Conservation (phyloP, 2,113 vertebrate species). For the Potamarius usumacintae region DNA sequence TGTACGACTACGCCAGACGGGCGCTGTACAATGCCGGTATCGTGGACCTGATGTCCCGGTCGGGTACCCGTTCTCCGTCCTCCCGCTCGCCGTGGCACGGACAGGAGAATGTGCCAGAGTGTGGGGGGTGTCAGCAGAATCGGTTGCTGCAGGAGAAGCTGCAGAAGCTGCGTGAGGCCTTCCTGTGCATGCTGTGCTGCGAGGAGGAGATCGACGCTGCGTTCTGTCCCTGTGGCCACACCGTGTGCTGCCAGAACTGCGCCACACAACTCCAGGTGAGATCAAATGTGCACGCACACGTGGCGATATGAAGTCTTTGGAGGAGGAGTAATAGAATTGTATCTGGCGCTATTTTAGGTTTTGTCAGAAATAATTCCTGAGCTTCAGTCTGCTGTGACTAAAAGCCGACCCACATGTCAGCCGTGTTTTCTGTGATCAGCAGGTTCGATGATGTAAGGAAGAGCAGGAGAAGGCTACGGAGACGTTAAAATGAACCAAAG, state of each 20-base stretch:
- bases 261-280: constrained; percentile 90
- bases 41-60: constrained; percentile 81
- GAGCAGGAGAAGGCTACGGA: not conserved
- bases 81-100: constrained; percentile 78
- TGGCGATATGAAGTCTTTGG: too few relatives aligned
- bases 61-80: constrained; percentile 75
- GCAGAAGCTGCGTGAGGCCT: constrained; percentile 88
- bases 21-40: constrained; percentile 92
- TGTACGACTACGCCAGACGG: constrained; percentile 90
- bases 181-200: constrained; percentile 95
- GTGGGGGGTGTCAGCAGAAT: constrained; percentile 87
- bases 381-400: not conserved
- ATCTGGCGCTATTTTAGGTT: not conserved
- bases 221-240: constrained; percentile 97
- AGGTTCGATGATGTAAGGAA: not conserved
- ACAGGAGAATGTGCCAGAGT: constrained; percentile 76
- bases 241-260: constrained; percentile 93
- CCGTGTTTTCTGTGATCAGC: not conserved
- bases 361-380: not conserved
- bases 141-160: constrained; percentile 87
- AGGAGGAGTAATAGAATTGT: not conserved
- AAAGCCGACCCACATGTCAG: not conserved
- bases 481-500: not conserved
- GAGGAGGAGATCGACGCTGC: constrained; percentile 93
- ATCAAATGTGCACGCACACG: too few relatives aligned